phyloP scores from a whole-genome alignment of 1,140 invertebrate genomes.

The Papilio dardanus region DNA sequence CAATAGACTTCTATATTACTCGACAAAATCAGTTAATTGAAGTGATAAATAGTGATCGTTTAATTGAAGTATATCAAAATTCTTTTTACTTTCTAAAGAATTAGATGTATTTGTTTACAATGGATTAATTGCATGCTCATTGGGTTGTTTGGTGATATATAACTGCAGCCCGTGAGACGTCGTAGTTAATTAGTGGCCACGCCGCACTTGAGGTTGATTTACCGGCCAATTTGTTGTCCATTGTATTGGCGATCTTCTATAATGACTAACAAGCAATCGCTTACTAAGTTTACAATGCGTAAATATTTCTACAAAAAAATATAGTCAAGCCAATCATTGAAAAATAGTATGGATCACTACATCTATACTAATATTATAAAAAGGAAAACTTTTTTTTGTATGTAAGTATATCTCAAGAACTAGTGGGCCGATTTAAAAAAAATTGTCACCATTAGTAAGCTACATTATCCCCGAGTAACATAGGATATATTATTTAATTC shows the following conservation, averaged over 20 bases:
- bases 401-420: no score
- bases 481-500: no score
- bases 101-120: constrained; percentile 10
- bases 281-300: neutral
- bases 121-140: constrained; percentile 10
- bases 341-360: no score
- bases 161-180: constrained; percentile 12
- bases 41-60: neutral
- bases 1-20: no score
- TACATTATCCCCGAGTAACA: no score
- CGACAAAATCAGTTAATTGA: no score
- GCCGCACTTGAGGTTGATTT: constrained; percentile 15
- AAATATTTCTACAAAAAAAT: neutral
- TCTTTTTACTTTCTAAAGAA: neutral
- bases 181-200: constrained; percentile 16
- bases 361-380: no score
- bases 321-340: neutral
- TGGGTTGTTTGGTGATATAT: constrained; percentile 14
- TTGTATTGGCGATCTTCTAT: constrained; percentile 14
- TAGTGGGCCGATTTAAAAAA: no score
- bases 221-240: constrained; percentile 14
- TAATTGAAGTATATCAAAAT: neutral
- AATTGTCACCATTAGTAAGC: no score
- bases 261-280: neutral
- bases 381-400: no score